Base-by-base conservation (phyloP, 2,113 vertebrate species). In the Cynoglossus semilaevis region DNA sequence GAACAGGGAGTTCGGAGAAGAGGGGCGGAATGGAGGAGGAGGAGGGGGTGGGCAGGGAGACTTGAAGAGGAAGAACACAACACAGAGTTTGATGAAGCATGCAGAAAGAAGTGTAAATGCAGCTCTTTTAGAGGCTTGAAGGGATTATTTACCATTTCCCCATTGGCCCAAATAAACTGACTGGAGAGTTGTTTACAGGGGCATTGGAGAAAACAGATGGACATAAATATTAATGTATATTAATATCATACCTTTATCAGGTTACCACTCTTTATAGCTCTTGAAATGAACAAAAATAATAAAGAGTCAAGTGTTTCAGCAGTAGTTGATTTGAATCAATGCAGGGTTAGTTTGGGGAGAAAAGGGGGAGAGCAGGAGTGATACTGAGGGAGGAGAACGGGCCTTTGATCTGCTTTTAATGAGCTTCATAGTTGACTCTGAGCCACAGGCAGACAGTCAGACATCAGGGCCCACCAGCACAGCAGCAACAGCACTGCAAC, bases 21-120 rank as follows among this genome's bases (percentile, higher is more conserved):
- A 67, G 63, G 76, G 69, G 65, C 56, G 53, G 72, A 62, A 72
- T 4, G 67, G 61, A 58, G 44, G 63, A 14, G 54, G 56, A 68
- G 67, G 61, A 72, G 64, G 55, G 71, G 57, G 35, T 59, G 62
- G 50, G 67, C 60, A 59, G 41, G 58, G 51, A 72, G 69, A 71
- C 48, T 58, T 59, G 40, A 63, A 75, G 73, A 67, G 74, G 71
- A 51, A 70, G 59, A 65, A 67, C 60, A 54, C 63, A 29, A 29
- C 3, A 29, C 60, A 79, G 74, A 82, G 67, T 22, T 67, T 72
- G 79, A 80, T 83, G 72, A 79, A 82, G 77, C 76, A 63, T 35
- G 59, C 62, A 69, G 77, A 78, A 72, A 55, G 84, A 79, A 81
- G 82, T 85, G 77, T 88, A 85, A 88, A 82, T 87, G 70, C 86